A percentile compares a stretch with the other conserved stretches of the same genome.
These are phyloP conservation scores for Lanius collurio DNA, from an alignment of 2,113 vertebrate genomes.

Conservation along the genomic window DNA sequence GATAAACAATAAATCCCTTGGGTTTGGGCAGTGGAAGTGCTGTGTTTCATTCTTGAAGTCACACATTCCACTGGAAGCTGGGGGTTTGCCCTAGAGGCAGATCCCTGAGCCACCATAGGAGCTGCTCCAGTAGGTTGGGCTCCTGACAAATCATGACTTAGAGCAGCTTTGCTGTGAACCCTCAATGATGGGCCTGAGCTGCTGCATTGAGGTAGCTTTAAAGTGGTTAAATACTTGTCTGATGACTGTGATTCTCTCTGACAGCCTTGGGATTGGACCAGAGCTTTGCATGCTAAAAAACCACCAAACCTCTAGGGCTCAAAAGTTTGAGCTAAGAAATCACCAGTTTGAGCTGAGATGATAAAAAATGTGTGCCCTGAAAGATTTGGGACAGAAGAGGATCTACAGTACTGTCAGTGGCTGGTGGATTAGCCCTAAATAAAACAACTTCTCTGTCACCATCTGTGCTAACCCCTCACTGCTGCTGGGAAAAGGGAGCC, in stretches of 20 bases:
- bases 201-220: neutral
- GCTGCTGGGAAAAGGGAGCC: neutral
- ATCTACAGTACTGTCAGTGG: neutral
- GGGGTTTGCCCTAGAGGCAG: neutral
- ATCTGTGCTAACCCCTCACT: neutral
- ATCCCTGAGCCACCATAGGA: neutral
- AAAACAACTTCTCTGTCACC: neutral
- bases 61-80: neutral
- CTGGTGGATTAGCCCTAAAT: slow-evolving; percentile 4
- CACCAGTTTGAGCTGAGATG: neutral
- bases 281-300: neutral
- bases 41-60: neutral
- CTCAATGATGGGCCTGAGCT: neutral
- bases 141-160: neutral
- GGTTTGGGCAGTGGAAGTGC: neutral
- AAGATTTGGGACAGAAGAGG: neutral
- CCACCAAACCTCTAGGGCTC: neutral
- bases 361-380: neutral
- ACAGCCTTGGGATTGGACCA: neutral
- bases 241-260: neutral
- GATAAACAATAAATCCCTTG: neutral
- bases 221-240: neutral
- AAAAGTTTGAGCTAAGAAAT: neutral
- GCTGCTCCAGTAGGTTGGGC: neutral
- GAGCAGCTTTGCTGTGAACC: neutral